Evolutionary conservation across 2,113 vertebrate species (phyloP).

Genomic region (Seriola aureovittata): DNA sequence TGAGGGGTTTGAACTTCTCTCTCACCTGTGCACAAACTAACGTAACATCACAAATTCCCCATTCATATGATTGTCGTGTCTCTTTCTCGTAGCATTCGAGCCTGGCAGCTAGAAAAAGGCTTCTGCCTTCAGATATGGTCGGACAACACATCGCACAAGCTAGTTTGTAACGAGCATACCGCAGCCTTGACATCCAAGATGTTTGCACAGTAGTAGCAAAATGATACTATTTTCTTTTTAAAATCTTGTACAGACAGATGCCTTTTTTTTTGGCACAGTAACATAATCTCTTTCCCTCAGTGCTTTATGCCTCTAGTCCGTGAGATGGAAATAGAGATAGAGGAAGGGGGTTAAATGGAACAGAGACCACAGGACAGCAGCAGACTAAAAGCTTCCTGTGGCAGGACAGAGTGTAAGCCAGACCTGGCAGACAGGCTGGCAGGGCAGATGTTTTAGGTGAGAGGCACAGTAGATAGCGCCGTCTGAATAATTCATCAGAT

Average conservation of each 20-base stretch:
- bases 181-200: neutral
- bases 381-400: conserved; percentile 81
- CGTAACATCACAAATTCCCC: neutral
- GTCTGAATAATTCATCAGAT: conserved; percentile 81
- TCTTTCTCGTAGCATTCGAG: neutral
- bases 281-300: conserved; percentile 53
- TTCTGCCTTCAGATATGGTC: neutral
- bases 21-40: neutral
- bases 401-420: conserved; percentile 52
- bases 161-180: neutral
- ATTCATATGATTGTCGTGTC: neutral
- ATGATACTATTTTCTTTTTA: conserved; percentile 18
- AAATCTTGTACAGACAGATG: conserved; percentile 27
- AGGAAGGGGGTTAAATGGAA: conserved; percentile 69
- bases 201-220: conserved; percentile 32
- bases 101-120: too few species aligned
- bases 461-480: conserved; percentile 72
- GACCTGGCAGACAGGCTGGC: conserved; percentile 67
- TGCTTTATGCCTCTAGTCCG: conserved; percentile 35
- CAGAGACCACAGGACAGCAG: conserved; percentile 58
- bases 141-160: neutral
- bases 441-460: conserved; percentile 78
- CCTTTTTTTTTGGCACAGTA: conserved; percentile 49
- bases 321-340: conserved; percentile 64
- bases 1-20: neutral